phyloP scores from a whole-genome alignment of 2,888 invertebrate genomes.

The Spodoptera picta region DNA sequence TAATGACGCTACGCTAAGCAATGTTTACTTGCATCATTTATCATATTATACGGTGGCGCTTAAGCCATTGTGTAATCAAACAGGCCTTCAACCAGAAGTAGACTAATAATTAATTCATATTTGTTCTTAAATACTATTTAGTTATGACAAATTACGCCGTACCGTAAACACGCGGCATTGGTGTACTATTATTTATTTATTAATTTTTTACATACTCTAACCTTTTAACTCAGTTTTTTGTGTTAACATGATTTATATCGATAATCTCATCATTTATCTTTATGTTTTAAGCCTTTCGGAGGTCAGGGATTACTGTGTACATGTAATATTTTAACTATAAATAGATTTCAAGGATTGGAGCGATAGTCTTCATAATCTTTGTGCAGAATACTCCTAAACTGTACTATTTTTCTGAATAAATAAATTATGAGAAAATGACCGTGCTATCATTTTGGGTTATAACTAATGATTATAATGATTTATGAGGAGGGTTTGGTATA shows the following conservation, averaged over 20 bases:
- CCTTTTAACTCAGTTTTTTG: conserved; percentile 17
- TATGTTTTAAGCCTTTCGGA: conserved; percentile 12
- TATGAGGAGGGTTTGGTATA: too few relatives aligned
- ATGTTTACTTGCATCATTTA: conserved; percentile 1
- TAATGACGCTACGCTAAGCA: neutral
- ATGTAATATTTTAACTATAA: too few relatives aligned
- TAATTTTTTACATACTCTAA: conserved; percentile 22
- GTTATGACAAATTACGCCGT: conserved; percentile 37
- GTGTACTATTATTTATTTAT: conserved; percentile 28
- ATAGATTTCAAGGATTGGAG: neutral
- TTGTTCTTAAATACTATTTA: conserved; percentile 30
- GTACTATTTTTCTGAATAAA: too few relatives aligned
- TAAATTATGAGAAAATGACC: too few relatives aligned
- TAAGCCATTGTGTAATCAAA: conserved; percentile 31
- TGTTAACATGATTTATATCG: conserved; percentile 39
- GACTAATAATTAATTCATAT: conserved; percentile 44
- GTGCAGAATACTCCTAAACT: too few relatives aligned
- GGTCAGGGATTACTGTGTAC: conserved; percentile 15
- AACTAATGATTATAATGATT: too few relatives aligned
- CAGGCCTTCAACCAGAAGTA: conserved; percentile 36
- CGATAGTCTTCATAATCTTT: neutral
- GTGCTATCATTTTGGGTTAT: too few relatives aligned
- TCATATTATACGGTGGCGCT: conserved; percentile 28
- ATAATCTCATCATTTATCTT: conserved; percentile 29
- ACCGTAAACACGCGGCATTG: conserved; percentile 18